Base-by-base conservation (phyloP, 2,797 vertebrate species). In the Danio jaintianensis region DNA sequence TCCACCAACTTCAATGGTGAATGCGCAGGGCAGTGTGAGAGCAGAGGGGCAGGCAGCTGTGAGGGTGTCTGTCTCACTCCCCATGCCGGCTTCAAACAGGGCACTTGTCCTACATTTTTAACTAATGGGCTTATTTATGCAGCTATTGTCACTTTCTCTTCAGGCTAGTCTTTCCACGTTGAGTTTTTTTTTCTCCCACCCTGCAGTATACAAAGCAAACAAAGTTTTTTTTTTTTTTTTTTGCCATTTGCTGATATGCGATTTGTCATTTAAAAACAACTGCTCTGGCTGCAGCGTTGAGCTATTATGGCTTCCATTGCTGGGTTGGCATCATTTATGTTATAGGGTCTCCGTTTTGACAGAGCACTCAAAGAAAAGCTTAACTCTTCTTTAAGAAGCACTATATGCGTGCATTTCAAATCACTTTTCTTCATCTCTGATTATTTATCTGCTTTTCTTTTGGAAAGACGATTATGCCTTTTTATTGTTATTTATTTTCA, bases 1-100 rank as follows among this genome's bases (percentile, higher is more conserved):
- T 94, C 93, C 93, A 94, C 94, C 94, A 93, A 91, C 94, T 94
- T 88, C 87, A 85, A 83, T 84, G 15, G 93, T 94, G 92, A 89
- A 91, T 85, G 89, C 87, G 87, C 84, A 84, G 90, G 88, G 83
- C 91, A 93, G 84, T 56, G 80, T 78, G 80, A 66, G 85, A 79
- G 90, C 84, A 77, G 85, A 75, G 88, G 88, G 89, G 79, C 82
- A 86, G 87, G 91, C 93, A 93, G 93, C 93, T 92, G 91, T 73
- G 87, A 83, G 84, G 86, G 85, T 59, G 87, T 84, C 86, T 67
- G 53, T 36, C 58, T 75, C 52, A 16, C 72, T 78, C 72, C 82
- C 85, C 80, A 79, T 10, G 58, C 64, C 66, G 75, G 82, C 83
- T 83, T 87, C 86, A 89, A 82, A 88, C 86, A 85, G 84, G 61